Evolutionary conservation across 1,140 invertebrate genomes (phyloP), one percentile per base, ranked within the genome.

Genomic region (Apis dorsata): DNA sequence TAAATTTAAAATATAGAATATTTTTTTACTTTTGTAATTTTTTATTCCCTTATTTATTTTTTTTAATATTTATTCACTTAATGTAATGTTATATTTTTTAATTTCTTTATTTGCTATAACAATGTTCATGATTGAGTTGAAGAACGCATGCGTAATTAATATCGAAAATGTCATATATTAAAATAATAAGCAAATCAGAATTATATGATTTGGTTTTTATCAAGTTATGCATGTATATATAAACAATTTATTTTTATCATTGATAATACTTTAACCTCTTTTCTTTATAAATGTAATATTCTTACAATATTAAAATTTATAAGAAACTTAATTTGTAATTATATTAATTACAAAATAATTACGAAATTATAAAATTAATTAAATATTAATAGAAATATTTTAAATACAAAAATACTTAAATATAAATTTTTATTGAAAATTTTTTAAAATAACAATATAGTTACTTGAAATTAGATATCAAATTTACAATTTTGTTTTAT

Each of bases 191-290:
- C 62, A 59, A 77, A 75, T 86, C 78, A 83, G 55, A 86, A 68
- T 70, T 65, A 70, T 49, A 19, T 65, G 81, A 74, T 34, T 34
- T 75, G 2, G 21, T 66, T 55, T 44, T 87, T 86, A 86, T 83
- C 71, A 79, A 49, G 28, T 79, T 68, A 57, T 49, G 9, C 12
- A 51, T 49, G 10, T 17, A 51, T 17, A 17, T 9, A 72, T 63
- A 24, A 79, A 34, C 59, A 13, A 71, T 3, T 59, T 59, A 62
- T 17, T 81, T 83, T 59, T 83, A 75, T 62, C 62, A 57, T 66
- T n/a, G 60, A n/a, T 60, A 81, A 81, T 74, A 8, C 1, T 76
- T 44, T 77, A 86, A 86, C 79, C 84, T 85, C 51, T 55, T 55
- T 63, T 59, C 7, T 10, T 24, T 66, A 44, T 69, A 17, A 8